phyloP scores from a whole-genome alignment of 2,113 vertebrate genomes.

The Seriola quinqueradiata region DNA sequence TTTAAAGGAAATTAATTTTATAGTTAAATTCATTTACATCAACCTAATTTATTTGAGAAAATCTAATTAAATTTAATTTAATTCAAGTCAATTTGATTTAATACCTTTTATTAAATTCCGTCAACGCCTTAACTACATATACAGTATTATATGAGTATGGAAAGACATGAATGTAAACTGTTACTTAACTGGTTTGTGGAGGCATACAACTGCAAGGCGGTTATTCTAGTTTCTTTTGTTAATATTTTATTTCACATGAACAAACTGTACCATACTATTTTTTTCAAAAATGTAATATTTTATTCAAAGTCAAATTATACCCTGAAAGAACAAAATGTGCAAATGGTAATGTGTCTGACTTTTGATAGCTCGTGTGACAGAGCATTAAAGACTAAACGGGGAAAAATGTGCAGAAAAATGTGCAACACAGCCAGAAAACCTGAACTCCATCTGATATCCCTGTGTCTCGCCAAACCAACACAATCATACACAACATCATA shows the following conservation, averaged over 20 bases:
- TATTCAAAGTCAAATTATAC: slow-evolving; percentile 18
- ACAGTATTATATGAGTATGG: too few relatives aligned
- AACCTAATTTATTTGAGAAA: too few relatives aligned
- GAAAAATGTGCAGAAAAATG: background rate
- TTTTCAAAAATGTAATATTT: background rate
- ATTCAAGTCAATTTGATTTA: too few relatives aligned
- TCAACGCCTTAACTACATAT: too few relatives aligned
- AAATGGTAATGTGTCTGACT: slow-evolving; percentile 22
- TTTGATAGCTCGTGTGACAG: slow-evolving; percentile 4
- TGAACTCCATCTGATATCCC: background rate
- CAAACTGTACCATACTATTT: slow-evolving; percentile 13
- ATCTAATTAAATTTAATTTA: too few relatives aligned
- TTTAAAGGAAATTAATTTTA: too few relatives aligned
- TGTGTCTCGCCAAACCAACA: background rate
- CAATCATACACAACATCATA: background rate
- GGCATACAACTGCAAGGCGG: too few relatives aligned
- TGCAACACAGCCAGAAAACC: background rate
- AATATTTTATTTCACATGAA: slow-evolving; percentile 58
- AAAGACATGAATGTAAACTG: too few relatives aligned
- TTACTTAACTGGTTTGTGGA: too few relatives aligned
- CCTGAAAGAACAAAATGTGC: slow-evolving; percentile 35
- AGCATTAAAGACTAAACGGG: background rate
- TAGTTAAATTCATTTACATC: too few relatives aligned
- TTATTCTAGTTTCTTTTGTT: background rate
- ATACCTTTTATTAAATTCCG: too few relatives aligned